Evolutionary conservation across 2,888 invertebrate species (phyloP).

Genomic region (Altica lythri): DNA sequence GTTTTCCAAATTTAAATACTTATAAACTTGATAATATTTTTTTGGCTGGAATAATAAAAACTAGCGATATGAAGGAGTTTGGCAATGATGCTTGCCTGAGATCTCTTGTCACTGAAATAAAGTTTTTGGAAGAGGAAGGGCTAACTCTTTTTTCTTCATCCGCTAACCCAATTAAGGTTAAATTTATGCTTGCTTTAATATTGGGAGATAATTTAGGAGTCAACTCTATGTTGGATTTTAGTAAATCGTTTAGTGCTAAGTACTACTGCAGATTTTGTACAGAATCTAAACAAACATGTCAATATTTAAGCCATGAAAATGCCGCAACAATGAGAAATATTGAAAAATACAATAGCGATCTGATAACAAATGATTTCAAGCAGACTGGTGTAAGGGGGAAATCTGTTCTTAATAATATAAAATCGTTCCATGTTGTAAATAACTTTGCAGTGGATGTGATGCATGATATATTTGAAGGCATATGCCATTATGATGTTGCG

Average conservation of each 20-base stretch:
- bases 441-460: slow-evolving; percentile 34
- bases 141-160: not conserved
- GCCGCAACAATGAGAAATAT: not conserved
- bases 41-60: not conserved
- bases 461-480: slow-evolving; percentile 36
- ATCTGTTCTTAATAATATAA: slow-evolving; percentile 35
- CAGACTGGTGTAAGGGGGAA: slow-evolving; percentile 28
- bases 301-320: not conserved
- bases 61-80: not conserved
- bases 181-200: not conserved
- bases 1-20: not conserved
- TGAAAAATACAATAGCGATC: slow-evolving; percentile 19
- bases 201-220: slow-evolving; percentile 1
- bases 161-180: not conserved
- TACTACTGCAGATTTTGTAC: not conserved
- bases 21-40: not conserved
- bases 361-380: slow-evolving; percentile 5
- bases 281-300: not conserved
- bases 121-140: not conserved
- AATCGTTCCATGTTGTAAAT: slow-evolving; percentile 36
- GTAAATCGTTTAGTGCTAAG: not conserved
- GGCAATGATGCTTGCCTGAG: not conserved
- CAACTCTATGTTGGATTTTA: not conserved
- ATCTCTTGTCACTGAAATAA: not conserved
- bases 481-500: slow-evolving; percentile 32